Conservation (phyloP, 1,140 invertebrate genomes). For the Stegodyphus mimosarum region DNA sequence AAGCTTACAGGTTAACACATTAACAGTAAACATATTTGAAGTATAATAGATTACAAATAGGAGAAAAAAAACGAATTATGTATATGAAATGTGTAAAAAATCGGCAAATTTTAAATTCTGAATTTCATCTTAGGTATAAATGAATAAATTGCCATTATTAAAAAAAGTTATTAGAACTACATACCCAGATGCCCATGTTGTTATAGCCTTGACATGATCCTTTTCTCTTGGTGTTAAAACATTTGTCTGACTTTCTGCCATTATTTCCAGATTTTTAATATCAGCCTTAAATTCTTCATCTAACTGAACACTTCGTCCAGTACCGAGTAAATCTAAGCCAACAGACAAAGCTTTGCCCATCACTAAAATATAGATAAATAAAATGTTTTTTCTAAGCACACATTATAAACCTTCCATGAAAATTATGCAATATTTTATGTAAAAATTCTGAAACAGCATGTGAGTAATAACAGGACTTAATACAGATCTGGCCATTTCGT, state of each 20-base stretch:
- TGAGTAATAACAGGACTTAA: no score
- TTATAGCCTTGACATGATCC: slow-evolving; percentile 70
- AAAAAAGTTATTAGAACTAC: slow-evolving; percentile 4
- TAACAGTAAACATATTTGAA: background rate
- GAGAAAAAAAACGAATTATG: background rate
- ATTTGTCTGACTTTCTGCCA: slow-evolving; percentile 40
- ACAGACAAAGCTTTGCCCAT: slow-evolving; percentile 70
- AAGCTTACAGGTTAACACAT: no score
- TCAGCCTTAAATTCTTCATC: slow-evolving; percentile 66
- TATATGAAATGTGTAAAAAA: background rate
- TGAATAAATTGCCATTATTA: background rate
- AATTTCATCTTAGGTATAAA: background rate
- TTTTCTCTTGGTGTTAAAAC: slow-evolving; percentile 66
- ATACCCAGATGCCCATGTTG: slow-evolving; percentile 70
- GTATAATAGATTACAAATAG: background rate
- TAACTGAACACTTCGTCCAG: slow-evolving; percentile 65
- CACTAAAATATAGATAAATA: slow-evolving; percentile 65
- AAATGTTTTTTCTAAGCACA: no score
- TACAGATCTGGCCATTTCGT: no score
- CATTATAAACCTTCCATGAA: no score
- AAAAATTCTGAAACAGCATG: no score
- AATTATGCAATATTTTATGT: no score
- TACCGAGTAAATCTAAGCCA: slow-evolving; percentile 70
- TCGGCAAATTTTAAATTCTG: background rate
- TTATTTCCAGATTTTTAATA: slow-evolving; percentile 63